Conservation (phyloP, 2,797 vertebrate genomes). For the Manis pentadactyla region DNA sequence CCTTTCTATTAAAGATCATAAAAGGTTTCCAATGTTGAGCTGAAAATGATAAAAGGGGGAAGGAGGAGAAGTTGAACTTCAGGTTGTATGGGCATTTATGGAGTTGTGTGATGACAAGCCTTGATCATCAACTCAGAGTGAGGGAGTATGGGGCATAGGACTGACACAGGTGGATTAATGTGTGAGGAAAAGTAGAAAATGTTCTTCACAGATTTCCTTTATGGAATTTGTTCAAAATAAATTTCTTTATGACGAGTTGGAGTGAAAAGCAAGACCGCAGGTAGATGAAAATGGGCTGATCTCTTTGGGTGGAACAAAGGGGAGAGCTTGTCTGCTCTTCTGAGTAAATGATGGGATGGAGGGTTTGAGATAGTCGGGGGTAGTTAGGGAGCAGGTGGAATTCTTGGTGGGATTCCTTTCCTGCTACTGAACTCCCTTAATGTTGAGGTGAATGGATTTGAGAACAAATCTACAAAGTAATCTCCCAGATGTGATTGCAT, state of each 20-base stretch:
- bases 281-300: rapidly evolving
- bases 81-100: neutral
- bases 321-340: neutral
- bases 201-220: neutral
- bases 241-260: neutral
- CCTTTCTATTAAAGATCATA: neutral
- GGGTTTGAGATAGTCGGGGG: neutral
- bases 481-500: neutral
- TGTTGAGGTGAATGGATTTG: neutral
- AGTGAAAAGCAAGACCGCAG: neutral
- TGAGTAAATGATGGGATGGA: neutral
- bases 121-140: neutral
- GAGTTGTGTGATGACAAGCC: too few species aligned
- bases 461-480: neutral
- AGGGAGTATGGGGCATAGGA: rapidly evolving
- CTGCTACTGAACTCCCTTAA: neutral
- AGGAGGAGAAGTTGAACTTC: neutral
- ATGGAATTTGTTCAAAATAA: neutral
- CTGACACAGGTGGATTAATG: rapidly evolving
- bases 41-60: neutral
- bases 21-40: neutral
- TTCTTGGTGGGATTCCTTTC: neutral
- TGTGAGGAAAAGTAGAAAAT: neutral
- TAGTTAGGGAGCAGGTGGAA: neutral
- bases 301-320: neutral